Evolutionary conservation across 2,888 invertebrate genomes (phyloP), one percentile per base, ranked within the genome.

Genomic region (Griposia aprilina): DNA sequence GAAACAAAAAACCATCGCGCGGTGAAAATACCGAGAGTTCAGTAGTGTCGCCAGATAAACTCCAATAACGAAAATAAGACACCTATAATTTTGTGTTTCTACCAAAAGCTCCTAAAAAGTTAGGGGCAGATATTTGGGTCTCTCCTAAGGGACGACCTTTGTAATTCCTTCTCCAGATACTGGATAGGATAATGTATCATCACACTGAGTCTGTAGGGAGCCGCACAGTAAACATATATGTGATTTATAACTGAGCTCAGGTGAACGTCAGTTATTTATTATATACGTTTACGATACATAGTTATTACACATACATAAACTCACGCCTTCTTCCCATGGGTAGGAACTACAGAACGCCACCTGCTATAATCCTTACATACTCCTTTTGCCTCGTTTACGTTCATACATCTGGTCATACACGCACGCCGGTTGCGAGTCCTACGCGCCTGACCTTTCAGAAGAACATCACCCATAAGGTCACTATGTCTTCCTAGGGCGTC

Each of bases 181-280:
- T 76, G 73, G 74, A 86, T 82, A 86, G 71, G 48, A 75, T 79
- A 68, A 80, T 82, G 77, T 87, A 84, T 85, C 85, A 86, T 86
- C 76, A 82, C 77, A 70, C 79, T 45, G 52, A 67, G 79, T 76
- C 85, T 72, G 50, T 63, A 30, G 85, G 79, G 77, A 79, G 66
- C 59, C 70, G 20, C 23, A 76, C 69, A 68, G 70, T 74, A 71
- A 79, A 80, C 67, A 71, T 70, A 69, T 70, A 69, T 70, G 45
- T 84, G 86, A 85, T 78, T 84, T 84, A 86, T 79, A 70, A 63
- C 75, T n/a, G 36, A 68, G 48, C 70, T 52, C 48, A 59, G 59
- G 48, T 57, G 69, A 55, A 70, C 67, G 15, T 50, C 48, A 26
- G 41, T 52, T 65, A 69, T 57, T n/a, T 66, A 72, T 52, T 62